Base-by-base conservation (phyloP, 2,888 invertebrate genomes). In the Melanargia galathea region DNA sequence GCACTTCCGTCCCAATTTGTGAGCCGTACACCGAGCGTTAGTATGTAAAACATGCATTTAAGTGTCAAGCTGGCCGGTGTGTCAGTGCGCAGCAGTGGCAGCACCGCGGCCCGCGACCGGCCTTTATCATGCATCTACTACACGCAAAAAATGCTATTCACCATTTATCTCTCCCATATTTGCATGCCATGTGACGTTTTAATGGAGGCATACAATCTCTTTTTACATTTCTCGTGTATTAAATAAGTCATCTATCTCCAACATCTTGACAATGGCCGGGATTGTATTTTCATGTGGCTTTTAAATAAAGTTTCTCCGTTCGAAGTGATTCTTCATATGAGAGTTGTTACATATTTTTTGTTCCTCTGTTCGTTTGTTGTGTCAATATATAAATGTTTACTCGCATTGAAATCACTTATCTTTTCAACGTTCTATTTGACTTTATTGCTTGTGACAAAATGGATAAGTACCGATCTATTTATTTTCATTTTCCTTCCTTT, bases 1-100 rank as follows among this genome's bases (percentile, higher is more conserved):
- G 18, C 16, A 30, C 16, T 52, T 33, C 52, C 20, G 35, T 52
- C 52, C 52, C 52, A 52, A 52, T 58, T 58, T 58, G 58, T 16
- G 58, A 20, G 40, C 11, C 45, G 13, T 57, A 57, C 45, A 57
- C 56, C 58, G 35, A 58, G 58, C 51, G 58, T 64, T 61, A 55
- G 51, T 68, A 66, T 71, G 72, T 72, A 70, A 68, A 67, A 68
- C 68, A 64, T 63, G 68, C 70, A 70, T 70, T 70, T 68, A 71
- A 72, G 70, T 72, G 72, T 72, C 71, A 73, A 35, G 62, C 71
- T 61, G 70, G 71, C 70, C 67, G 67, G 66, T 65, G 63, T 70
- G 70, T 65, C 66, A 67, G 56, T 48, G 56, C 59, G 61, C 67
- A 64, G 30, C 64, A 66, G 66, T 56, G 51, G 61, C 67, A 64